Conservation (phyloP, 1,140 invertebrate genomes). For the Varroa destructor region DNA sequence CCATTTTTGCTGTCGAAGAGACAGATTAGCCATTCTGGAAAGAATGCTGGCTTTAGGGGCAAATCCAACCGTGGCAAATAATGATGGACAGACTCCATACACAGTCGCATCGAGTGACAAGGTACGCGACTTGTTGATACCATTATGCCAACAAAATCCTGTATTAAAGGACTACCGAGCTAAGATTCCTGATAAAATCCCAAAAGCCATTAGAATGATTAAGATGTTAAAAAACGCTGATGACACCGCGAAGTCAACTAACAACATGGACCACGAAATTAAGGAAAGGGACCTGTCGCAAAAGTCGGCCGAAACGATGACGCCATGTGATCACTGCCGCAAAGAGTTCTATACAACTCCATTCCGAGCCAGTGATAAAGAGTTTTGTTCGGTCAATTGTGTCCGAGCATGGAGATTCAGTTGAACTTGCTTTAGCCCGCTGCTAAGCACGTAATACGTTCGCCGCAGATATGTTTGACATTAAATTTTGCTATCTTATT, state of each 20-base stretch:
- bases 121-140: background rate
- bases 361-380: background rate
- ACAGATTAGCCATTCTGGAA: background rate
- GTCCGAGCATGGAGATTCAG: slow-evolving; percentile 22
- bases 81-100: background rate
- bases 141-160: background rate
- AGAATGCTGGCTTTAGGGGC: background rate
- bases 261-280: too few relatives aligned
- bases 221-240: background rate
- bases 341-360: background rate
- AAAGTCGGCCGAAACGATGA: too few relatives aligned
- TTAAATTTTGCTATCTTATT: too few relatives aligned
- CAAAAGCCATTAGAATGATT: background rate
- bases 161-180: background rate
- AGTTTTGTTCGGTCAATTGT: slow-evolving; percentile 18
- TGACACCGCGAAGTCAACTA: too few relatives aligned
- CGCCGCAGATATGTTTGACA: too few relatives aligned
- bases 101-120: background rate
- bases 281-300: too few relatives aligned
- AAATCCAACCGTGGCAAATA: background rate
- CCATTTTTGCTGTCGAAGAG: background rate
- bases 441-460: too few relatives aligned
- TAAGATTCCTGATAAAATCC: slow-evolving; percentile 2
- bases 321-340: background rate
- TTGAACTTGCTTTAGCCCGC: background rate